Percentiles rank a stretch among this genome's conserved stretches.
These are phyloP conservation scores for Diploscapter pachys DNA, from an alignment of 1,140 invertebrate genomes.

Conservation along the genomic window DNA sequence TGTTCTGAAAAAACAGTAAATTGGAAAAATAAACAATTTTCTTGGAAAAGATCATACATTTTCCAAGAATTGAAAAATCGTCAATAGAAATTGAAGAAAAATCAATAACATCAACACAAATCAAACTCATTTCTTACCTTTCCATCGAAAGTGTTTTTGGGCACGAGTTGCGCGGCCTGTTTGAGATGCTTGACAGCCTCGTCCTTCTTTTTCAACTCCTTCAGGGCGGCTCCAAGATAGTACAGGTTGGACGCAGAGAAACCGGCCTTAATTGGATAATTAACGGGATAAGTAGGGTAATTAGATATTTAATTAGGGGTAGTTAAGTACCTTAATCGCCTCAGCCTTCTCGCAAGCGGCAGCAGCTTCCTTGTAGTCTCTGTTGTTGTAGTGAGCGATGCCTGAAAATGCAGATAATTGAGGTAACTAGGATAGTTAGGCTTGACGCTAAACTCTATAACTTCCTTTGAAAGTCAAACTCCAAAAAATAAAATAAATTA, in stretches of 20 bases:
- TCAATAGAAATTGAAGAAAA: no score
- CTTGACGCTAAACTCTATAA: no score
- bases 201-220: slow-evolving; percentile 31
- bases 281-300: slow-evolving; percentile 15
- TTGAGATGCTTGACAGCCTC: slow-evolving; percentile 40
- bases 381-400: slow-evolving; percentile 35
- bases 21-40: neutral
- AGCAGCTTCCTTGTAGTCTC: slow-evolving; percentile 38
- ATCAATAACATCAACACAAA: no score
- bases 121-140: slow-evolving; percentile 19
- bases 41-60: no score
- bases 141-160: slow-evolving; percentile 41
- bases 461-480: no score
- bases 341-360: slow-evolving; percentile 42
- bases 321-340: slow-evolving; percentile 35
- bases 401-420: slow-evolving; percentile 28
- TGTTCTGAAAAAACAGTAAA: neutral
- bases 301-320: neutral
- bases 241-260: slow-evolving; percentile 43
- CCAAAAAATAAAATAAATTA: no score
- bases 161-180: slow-evolving; percentile 25
- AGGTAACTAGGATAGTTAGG: no score
- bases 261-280: slow-evolving; percentile 25
- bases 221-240: slow-evolving; percentile 37
- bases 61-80: no score